phyloP scores from a whole-genome alignment of 2,888 invertebrate genomes.

The Pseudococcus jackbeardsleyi region DNA sequence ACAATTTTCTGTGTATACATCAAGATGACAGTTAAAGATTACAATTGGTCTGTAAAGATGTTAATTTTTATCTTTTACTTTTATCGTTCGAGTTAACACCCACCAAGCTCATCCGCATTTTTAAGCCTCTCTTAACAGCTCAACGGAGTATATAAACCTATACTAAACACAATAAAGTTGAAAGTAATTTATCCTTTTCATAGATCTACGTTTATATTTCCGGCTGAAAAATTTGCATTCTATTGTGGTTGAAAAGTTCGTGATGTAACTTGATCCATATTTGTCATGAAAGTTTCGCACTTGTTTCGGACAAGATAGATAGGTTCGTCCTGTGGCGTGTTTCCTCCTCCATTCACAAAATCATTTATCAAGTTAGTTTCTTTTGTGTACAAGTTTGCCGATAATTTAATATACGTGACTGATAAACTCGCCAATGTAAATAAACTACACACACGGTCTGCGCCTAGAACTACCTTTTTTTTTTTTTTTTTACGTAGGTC shows the following conservation, averaged over 20 bases:
- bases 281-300: constrained; percentile 54
- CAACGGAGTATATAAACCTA: not conserved
- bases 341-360: not conserved
- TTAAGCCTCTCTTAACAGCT: not conserved
- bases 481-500: not conserved
- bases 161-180: constrained; percentile 24
- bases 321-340: not conserved
- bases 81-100: constrained; percentile 46
- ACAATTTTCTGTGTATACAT: constrained; percentile 46
- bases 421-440: constrained; percentile 19
- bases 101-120: constrained; percentile 50
- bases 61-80: constrained; percentile 33
- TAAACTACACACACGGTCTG: not conserved
- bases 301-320: constrained; percentile 37
- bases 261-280: constrained; percentile 54
- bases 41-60: constrained; percentile 48
- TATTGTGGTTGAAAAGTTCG: constrained; percentile 42
- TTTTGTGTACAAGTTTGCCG: constrained; percentile 11
- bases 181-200: constrained; percentile 54
- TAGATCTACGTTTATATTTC: constrained; percentile 38
- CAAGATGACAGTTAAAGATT: constrained; percentile 54
- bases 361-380: constrained; percentile 36
- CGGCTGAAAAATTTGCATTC: constrained; percentile 48
- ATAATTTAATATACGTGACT: constrained; percentile 26
- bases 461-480: not conserved